Evolutionary conservation across 2,888 invertebrate species (phyloP).

Genomic region (Drosophila incognita): DNA sequence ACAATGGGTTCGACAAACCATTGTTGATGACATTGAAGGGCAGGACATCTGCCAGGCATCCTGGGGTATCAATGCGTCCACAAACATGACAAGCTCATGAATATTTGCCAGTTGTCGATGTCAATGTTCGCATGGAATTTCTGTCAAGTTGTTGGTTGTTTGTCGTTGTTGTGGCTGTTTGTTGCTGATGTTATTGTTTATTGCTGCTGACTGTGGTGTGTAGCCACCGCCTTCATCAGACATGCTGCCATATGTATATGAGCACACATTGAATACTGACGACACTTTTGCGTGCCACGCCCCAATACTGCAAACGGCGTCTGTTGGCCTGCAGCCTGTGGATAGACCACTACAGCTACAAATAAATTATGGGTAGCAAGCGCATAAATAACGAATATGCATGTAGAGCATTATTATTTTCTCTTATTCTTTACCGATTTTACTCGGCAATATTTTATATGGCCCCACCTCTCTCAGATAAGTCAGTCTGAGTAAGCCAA

Average conservation of each 20-base stretch:
- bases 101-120: slow-evolving; percentile 68
- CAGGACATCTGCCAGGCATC: slow-evolving; percentile 15
- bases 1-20: slow-evolving; percentile 6
- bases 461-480: slow-evolving; percentile 14
- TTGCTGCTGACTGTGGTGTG: slow-evolving; percentile 27
- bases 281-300: slow-evolving; percentile 28
- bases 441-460: slow-evolving; percentile 33
- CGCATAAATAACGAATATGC: slow-evolving; percentile 73
- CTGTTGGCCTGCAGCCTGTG: not conserved
- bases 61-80: slow-evolving; percentile 40
- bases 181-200: slow-evolving; percentile 16
- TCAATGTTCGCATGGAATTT: slow-evolving; percentile 50
- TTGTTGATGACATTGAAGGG: not conserved
- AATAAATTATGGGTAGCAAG: slow-evolving; percentile 68
- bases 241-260: slow-evolving; percentile 21
- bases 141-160: slow-evolving; percentile 39
- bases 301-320: slow-evolving; percentile 22
- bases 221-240: slow-evolving; percentile 26
- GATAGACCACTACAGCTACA: slow-evolving; percentile 22
- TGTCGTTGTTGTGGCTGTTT: slow-evolving; percentile 27
- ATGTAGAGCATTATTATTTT: slow-evolving; percentile 47
- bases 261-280: slow-evolving; percentile 46
- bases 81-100: slow-evolving; percentile 72
- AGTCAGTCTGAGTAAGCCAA: slow-evolving; percentile 8
- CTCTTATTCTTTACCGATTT: slow-evolving; percentile 10